Conservation (phyloP, 2,888 invertebrate genomes). For the Sarcophaga caerulescens region DNA sequence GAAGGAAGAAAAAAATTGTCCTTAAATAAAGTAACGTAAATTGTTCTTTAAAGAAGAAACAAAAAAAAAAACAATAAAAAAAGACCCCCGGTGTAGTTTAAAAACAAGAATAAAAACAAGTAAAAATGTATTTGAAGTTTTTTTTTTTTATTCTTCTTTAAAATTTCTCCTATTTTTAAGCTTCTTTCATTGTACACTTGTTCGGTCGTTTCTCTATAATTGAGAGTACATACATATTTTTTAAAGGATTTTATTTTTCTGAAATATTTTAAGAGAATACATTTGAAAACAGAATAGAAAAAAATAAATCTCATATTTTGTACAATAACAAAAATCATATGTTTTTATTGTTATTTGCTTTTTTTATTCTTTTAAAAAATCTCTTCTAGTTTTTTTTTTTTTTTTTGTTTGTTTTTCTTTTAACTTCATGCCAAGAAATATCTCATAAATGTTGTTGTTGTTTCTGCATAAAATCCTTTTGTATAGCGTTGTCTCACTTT, state of each 20-base stretch:
- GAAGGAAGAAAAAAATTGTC: no score
- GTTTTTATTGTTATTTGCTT: constrained; percentile 60
- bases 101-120: constrained; percentile 28
- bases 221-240: not conserved
- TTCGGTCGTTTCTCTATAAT: constrained; percentile 32
- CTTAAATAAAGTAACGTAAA: no score
- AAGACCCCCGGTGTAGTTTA: constrained; percentile 50
- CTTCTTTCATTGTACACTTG: constrained; percentile 57
- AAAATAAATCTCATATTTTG: constrained; percentile 35
- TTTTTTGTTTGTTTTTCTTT: constrained; percentile 16
- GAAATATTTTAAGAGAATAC: constrained; percentile 24
- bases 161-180: constrained; percentile 46
- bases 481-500: constrained; percentile 13
- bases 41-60: not conserved
- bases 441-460: constrained; percentile 29
- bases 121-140: not conserved
- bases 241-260: not conserved
- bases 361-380: constrained; percentile 21
- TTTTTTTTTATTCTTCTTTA: constrained; percentile 13
- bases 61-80: constrained; percentile 25
- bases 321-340: constrained; percentile 70
- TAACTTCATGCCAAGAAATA: constrained; percentile 25
- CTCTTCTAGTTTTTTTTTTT: constrained; percentile 17
- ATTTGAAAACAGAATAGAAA: constrained; percentile 7
- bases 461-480: constrained; percentile 31